phyloP scores from a whole-genome alignment of 2,888 invertebrate genomes.

The Scelioninae gen. 2 region DNA sequence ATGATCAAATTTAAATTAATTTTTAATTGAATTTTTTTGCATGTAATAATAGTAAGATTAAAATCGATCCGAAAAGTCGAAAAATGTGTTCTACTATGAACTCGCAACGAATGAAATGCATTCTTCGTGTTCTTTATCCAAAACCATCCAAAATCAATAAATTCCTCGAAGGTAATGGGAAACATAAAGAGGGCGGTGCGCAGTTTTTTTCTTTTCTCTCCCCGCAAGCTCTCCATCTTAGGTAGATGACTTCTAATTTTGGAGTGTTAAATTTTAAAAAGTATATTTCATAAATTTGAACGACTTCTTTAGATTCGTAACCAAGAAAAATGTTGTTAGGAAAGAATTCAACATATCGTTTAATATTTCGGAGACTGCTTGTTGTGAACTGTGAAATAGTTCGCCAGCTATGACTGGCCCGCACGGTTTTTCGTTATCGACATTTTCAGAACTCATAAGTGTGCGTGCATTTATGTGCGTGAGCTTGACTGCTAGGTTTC shows the following conservation, averaged over 20 bases:
- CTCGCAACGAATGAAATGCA: slow-evolving; percentile 44
- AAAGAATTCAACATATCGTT: slow-evolving; percentile 21
- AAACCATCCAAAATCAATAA: slow-evolving; percentile 54
- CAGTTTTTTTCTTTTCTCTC: slow-evolving; percentile 7
- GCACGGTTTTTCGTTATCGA: slow-evolving; percentile 75
- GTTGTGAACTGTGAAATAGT: slow-evolving; percentile 64
- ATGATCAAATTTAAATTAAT: too few species aligned
- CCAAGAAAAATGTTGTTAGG: slow-evolving; percentile 9
- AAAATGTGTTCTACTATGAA: slow-evolving; percentile 35
- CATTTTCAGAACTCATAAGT: slow-evolving; percentile 70
- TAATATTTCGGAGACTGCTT: slow-evolving; percentile 36
- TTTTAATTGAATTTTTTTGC: too few species aligned
- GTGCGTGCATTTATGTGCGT: slow-evolving; percentile 62
- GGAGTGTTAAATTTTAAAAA: neutral
- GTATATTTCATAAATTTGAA: slow-evolving; percentile 21
- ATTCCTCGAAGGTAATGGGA: slow-evolving; percentile 28
- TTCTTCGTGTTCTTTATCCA: slow-evolving; percentile 51
- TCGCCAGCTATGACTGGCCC: slow-evolving; percentile 63
- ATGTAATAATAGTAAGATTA: too few species aligned
- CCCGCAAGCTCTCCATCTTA: neutral
- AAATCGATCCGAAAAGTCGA: slow-evolving; percentile 28
- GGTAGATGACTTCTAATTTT: too few species aligned
- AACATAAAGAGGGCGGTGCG: slow-evolving; percentile 46
- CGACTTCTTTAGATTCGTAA: slow-evolving; percentile 26
- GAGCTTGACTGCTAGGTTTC: slow-evolving; percentile 47